Percentiles rank a stretch among this genome's conserved stretches.
These are phyloP conservation scores for Tineola bisselliella DNA, from an alignment of 2,888 invertebrate genomes.

Conservation along the genomic window DNA sequence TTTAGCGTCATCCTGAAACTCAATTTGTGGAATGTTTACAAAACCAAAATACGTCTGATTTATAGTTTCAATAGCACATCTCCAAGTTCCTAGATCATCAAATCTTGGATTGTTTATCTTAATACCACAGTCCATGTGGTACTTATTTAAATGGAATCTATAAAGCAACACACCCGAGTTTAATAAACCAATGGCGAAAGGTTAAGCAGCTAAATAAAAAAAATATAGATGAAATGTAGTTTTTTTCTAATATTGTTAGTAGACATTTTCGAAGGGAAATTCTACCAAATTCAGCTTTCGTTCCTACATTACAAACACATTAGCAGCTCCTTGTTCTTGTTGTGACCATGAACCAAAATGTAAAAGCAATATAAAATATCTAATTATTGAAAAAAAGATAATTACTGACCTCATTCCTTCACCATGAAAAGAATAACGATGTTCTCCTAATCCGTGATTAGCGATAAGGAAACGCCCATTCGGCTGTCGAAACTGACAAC, in stretches of 20 bases:
- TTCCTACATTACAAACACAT: no score
- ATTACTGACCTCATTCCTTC: constrained; percentile 26
- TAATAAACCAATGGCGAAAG: no score
- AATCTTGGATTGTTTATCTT: constrained; percentile 29
- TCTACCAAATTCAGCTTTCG: no score
- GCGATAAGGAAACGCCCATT: constrained; percentile 35
- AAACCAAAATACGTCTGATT: constrained; percentile 39
- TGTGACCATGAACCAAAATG: no score
- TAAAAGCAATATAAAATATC: no score
- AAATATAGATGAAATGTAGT: no score
- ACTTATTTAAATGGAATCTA: constrained; percentile 21
- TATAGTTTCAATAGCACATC: constrained; percentile 43
- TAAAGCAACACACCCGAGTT: no score
- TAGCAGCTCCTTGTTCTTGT: no score
- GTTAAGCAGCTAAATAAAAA: no score
- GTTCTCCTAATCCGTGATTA: constrained; percentile 35
- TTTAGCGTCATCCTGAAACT: background rate
- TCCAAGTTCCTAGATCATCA: constrained; percentile 43
- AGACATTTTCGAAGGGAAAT: no score
- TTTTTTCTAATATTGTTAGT: no score
- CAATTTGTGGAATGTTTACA: constrained; percentile 26
- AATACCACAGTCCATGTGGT: constrained; percentile 36
- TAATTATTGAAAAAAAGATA: background rate
- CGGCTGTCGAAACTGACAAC: constrained; percentile 47
- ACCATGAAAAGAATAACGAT: constrained; percentile 33